A percentile compares a stretch with the other conserved stretches of the same genome.
Conservation (phyloP, 2,113 vertebrate species). For the Craseonycteris thonglongyai region DNA sequence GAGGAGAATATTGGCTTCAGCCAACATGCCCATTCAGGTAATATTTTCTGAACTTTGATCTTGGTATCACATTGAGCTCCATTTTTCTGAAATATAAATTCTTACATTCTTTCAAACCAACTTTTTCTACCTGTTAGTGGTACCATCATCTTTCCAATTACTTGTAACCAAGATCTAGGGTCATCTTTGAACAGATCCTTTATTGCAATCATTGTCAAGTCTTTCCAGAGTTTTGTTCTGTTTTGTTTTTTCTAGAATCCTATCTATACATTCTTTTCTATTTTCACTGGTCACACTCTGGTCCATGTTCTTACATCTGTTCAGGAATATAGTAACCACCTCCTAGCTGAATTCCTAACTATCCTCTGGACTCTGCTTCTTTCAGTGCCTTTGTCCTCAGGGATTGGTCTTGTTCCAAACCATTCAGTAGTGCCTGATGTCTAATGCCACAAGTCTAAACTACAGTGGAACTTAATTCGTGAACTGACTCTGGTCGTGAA, state of each 20-base stretch:
- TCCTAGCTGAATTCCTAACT: not conserved
- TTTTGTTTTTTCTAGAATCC: not conserved
- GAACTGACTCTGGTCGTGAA: no score
- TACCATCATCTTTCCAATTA: not conserved
- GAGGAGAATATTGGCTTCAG: constrained; percentile 89
- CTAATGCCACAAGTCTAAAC: not conserved
- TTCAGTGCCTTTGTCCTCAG: not conserved
- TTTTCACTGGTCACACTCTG: not conserved
- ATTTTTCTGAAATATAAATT: not conserved
- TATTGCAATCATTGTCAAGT: not conserved
- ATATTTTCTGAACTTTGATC: constrained; percentile 17
- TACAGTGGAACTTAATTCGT: no score
- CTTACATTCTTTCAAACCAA: not conserved
- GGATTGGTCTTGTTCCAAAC: not conserved
- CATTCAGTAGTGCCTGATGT: not conserved
- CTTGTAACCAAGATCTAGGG: not conserved
- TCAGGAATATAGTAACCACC: not conserved
- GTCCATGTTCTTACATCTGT: not conserved
- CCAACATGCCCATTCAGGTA: constrained; percentile 95
- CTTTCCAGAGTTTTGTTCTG: not conserved
- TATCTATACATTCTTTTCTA: not conserved
- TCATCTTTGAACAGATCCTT: not conserved
- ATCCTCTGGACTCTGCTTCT: not conserved
- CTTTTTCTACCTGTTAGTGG: not conserved
- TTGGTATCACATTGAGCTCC: not conserved